Conservation (phyloP, 2,888 invertebrate genomes). For the Gibbula magus region DNA sequence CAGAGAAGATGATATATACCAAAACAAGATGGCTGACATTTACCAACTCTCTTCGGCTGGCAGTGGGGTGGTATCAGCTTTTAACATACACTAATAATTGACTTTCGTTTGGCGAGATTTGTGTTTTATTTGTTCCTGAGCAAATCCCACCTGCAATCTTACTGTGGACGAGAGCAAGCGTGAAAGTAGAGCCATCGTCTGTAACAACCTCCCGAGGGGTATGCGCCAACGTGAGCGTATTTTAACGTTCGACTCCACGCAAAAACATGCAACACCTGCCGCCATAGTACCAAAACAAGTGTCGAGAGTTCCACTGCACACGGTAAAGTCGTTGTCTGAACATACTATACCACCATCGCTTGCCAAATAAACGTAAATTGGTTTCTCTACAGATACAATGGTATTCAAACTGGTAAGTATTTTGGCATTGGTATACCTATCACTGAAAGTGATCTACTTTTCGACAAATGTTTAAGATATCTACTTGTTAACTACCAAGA, state of each 20-base stretch:
- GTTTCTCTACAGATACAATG: background rate
- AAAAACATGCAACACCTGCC: background rate
- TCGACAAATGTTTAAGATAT: no score
- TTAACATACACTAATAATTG: background rate
- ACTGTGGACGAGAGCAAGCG: background rate
- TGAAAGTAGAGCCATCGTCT: background rate
- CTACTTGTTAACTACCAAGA: no score
- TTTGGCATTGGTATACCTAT: background rate
- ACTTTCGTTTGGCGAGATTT: background rate
- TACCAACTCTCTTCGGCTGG: background rate
- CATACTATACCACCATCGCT: background rate
- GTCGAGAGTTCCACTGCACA: background rate
- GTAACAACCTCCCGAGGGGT: background rate
- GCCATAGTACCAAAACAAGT: background rate
- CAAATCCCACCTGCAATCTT: background rate
- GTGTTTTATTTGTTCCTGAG: background rate
- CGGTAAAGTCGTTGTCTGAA: background rate
- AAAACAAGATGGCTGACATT: background rate
- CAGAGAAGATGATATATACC: no score
- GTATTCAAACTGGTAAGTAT: background rate
- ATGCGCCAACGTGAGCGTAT: background rate
- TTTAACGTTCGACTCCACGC: background rate
- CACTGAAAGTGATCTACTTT: no score
- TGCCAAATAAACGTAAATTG: conserved; percentile 3
- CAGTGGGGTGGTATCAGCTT: background rate